A percentile compares a stretch with the other conserved stretches of the same genome.
phyloP scores from a whole-genome alignment of 2,888 invertebrate species.

The Bombylius major region DNA sequence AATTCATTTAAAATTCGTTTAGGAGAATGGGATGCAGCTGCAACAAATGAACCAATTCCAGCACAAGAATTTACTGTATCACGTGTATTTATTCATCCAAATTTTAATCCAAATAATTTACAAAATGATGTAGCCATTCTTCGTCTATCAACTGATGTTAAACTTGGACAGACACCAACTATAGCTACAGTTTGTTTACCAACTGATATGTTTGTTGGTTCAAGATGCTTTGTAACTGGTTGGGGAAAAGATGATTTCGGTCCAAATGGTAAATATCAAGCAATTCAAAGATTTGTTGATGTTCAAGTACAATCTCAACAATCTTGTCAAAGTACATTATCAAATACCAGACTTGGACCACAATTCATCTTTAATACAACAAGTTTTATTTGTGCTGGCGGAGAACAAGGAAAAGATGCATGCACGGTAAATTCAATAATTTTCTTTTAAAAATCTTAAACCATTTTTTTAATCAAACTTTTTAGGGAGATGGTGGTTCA shows the following conservation, averaged over 20 bases:
- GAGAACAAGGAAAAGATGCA: conserved; percentile 61
- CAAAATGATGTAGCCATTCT: conserved; percentile 74
- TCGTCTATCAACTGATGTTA: conserved; percentile 47
- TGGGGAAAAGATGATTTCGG: conserved; percentile 77
- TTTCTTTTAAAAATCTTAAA: background rate
- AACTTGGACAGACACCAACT: conserved; percentile 42
- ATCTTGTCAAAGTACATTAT: conserved; percentile 51
- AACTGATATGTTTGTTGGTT: conserved; percentile 39
- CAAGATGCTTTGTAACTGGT: conserved; percentile 54
- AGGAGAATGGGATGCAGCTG: conserved; percentile 64
- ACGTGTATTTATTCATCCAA: conserved; percentile 48
- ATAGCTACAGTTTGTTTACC: conserved; percentile 50
- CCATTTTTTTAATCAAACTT: background rate
- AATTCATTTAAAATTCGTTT: conserved; percentile 49
- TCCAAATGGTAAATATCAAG: conserved; percentile 37
- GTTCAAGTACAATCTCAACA: conserved; percentile 54
- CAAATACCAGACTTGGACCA: conserved; percentile 51
- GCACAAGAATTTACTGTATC: conserved; percentile 48
- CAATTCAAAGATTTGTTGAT: conserved; percentile 61
- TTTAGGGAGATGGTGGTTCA: conserved; percentile 42
- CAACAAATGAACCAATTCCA: conserved; percentile 49
- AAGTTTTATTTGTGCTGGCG: conserved; percentile 69
- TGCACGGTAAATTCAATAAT: conserved; percentile 47
- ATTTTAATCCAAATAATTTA: conserved; percentile 57
- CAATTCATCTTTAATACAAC: conserved; percentile 48